Base-by-base conservation (phyloP, 2,888 invertebrate genomes). In the Tanypteryx hageni region DNA sequence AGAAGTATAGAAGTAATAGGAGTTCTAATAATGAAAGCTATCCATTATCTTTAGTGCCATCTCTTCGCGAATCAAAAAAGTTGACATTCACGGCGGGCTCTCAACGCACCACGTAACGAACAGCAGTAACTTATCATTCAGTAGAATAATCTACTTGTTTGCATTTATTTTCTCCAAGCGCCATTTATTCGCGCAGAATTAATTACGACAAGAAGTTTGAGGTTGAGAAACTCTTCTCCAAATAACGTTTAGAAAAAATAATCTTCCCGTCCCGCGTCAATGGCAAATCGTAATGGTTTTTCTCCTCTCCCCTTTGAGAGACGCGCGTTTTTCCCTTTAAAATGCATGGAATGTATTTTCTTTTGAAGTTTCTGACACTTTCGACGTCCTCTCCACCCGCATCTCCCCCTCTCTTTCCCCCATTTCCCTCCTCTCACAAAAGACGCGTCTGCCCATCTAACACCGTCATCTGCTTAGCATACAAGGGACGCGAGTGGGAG, bases 341-440 rank as follows among this genome's bases (percentile, higher is more conserved):
- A 86, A 86, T 86, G 59, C 85, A 27, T n/a, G 27, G 13, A 86
- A 14, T 61, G 57, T 31, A 9, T 86, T 61, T 64, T 44, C 86
- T 31, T 44, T 64, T n/a, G 27, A 86, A 61, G 31, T 86, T 86
- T 27, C 59, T 31, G 61, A 14, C 86, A 64, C 61, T 86, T 64
- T 64, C 14, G 16, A 61, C 86, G 27, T 18, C 61, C 57, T 68
- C n/a, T 1, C 8, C 22, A 18, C 18, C 18, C 18, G 68, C 18
- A 68, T n/a, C 68, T 68, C 68, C n/a, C n/a, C 68, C n/a, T 22
- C 68, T 1, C n/a, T n/a, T n/a, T n/a, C n/a, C 44, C 44, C 44
- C 44, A 44, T 83, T 57, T 83, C 56, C 5, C 18, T 13, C 11
- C 57, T 7, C 0, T 2, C 44, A 11, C 18, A 57, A n/a, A 82